These are phyloP conservation scores for Trachelus stipa DNA, from an alignment of 2,888 invertebrate species.

Conservation along the genomic window DNA sequence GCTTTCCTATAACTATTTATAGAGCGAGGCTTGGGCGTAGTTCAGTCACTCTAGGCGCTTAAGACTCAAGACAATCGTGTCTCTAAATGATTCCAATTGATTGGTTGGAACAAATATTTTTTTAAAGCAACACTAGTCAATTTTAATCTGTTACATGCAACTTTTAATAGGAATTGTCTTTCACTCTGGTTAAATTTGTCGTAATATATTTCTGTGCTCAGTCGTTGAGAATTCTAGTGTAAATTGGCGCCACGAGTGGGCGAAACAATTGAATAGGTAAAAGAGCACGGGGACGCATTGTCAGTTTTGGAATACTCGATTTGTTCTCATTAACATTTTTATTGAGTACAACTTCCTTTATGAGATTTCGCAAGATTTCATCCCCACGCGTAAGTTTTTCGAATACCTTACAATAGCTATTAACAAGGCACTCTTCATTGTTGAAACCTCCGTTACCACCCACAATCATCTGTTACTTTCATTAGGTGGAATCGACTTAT, in stretches of 20 bases:
- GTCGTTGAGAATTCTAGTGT: neutral
- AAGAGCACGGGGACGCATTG: neutral
- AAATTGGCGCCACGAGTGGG: neutral
- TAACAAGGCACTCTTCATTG: slow-evolving; percentile 36
- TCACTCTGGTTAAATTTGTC: neutral
- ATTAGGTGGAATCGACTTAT: slow-evolving; percentile 46
- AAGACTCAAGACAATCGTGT: neutral
- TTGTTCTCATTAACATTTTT: neutral
- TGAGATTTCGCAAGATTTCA: neutral
- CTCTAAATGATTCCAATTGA: neutral
- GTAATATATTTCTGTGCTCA: neutral
- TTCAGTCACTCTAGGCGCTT: neutral
- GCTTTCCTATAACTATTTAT: slow-evolving; percentile 53
- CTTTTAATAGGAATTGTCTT: neutral
- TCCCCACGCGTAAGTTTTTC: neutral
- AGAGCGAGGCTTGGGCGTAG: slow-evolving; percentile 27
- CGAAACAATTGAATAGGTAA: neutral
- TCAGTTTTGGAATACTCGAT: neutral
- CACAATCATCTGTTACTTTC: slow-evolving; percentile 56
- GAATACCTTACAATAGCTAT: neutral
- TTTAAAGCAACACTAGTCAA: neutral
- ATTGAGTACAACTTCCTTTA: neutral
- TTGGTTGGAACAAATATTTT: neutral
- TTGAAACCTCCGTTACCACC: slow-evolving; percentile 48
- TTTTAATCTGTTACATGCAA: neutral